Evolutionary conservation across 2,888 invertebrate species (phyloP).

Genomic region (Yponomeuta malinellus): DNA sequence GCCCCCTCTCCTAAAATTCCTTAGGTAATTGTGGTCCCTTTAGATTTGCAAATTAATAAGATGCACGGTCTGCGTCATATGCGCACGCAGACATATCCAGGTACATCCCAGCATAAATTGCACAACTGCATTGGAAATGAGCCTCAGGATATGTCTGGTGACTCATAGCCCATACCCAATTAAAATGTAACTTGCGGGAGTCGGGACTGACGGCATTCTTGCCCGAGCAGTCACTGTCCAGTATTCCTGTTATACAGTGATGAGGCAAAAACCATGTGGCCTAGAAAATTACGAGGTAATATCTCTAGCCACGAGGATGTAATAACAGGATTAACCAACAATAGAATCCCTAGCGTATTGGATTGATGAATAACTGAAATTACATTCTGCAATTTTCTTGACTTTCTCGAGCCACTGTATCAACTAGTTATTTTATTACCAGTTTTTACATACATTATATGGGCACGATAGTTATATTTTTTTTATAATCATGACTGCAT

Average conservation of each 20-base stretch:
- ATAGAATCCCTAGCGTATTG: neutral
- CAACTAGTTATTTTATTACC: neutral
- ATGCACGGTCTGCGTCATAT: conserved; percentile 2
- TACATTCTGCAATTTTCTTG: neutral
- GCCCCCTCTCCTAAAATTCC: too few species aligned
- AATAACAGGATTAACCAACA: neutral
- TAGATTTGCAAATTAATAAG: neutral
- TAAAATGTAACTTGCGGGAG: conserved; percentile 40
- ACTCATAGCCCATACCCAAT: conserved; percentile 36
- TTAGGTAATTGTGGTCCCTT: neutral
- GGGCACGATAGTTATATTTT: neutral
- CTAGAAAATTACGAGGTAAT: neutral
- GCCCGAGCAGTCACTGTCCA: conserved; percentile 25
- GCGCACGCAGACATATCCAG: conserved; percentile 12
- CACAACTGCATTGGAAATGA: conserved; percentile 16
- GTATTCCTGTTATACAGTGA: conserved; percentile 17
- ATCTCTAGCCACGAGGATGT: neutral
- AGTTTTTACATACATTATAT: neutral
- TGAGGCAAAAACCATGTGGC: neutral
- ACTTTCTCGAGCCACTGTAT: neutral
- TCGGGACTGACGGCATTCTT: conserved; percentile 31
- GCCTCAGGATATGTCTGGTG: conserved; percentile 29
- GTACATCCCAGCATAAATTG: neutral
- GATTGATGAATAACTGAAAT: neutral
- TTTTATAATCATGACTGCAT: neutral